Conservation (phyloP, 2,797 vertebrate species). For the Ispidina lecontei region DNA sequence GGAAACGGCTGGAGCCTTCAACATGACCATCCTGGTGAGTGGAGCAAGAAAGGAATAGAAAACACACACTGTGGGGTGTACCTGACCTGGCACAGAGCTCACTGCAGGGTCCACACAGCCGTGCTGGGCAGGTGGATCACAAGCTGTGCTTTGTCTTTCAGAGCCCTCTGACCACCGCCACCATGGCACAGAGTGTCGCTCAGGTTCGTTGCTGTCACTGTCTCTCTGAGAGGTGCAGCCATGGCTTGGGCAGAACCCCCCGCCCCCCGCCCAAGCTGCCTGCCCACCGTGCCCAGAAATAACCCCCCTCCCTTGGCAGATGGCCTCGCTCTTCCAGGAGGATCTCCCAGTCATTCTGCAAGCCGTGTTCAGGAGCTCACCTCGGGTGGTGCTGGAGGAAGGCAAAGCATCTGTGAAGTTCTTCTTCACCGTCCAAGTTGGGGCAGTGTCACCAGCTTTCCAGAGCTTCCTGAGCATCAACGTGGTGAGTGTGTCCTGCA, state of each 20-base stretch:
- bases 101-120: rapidly evolving
- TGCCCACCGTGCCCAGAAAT: not conserved
- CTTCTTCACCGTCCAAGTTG: not conserved
- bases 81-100: rapidly evolving
- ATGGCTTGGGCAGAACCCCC: not conserved
- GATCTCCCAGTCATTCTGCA: not conserved
- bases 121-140: rapidly evolving
- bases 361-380: not conserved
- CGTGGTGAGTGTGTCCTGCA: not conserved
- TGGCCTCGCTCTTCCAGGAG: slow-evolving; percentile 50
- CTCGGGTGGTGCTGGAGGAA: slow-evolving; percentile 35
- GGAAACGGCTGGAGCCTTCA: slow-evolving; percentile 47
- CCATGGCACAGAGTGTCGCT: not conserved
- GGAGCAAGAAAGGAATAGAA: not conserved
- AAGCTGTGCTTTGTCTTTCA: not conserved
- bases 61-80: rapidly evolving
- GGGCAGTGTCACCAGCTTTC: not conserved
- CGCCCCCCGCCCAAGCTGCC: rapidly evolving
- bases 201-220: not conserved
- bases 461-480: slow-evolving; percentile 33
- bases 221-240: rapidly evolving
- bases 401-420: slow-evolving; percentile 4
- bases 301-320: not conserved
- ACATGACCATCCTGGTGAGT: slow-evolving; percentile 49
- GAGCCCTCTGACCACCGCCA: slow-evolving; percentile 21